Percentiles rank a stretch among this genome's conserved stretches.
phyloP scores from a whole-genome alignment of 2,888 invertebrate genomes.

The Strigamia crassipes region DNA sequence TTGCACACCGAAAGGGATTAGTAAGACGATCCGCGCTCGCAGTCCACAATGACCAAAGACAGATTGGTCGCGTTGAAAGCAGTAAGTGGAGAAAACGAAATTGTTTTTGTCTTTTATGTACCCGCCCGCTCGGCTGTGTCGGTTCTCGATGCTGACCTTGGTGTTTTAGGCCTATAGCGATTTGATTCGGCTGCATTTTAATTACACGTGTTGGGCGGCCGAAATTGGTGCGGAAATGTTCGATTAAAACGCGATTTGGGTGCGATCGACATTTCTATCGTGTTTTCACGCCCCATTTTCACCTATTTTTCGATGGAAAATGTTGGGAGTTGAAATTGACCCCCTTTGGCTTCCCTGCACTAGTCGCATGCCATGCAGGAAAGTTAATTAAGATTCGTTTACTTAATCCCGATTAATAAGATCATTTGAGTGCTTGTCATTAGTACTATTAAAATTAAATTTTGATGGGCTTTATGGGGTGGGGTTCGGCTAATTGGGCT shows the following conservation, averaged over 20 bases:
- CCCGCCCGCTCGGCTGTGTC: neutral
- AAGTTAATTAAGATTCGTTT: constrained; percentile 7
- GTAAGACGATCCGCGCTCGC: neutral
- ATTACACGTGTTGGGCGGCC: neutral
- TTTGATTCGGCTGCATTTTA: neutral
- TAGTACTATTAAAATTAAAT: neutral
- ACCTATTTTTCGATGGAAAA: neutral
- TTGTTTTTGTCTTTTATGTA: neutral
- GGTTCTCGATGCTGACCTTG: neutral
- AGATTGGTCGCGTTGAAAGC: constrained; percentile 95
- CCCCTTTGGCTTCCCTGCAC: constrained; percentile 16
- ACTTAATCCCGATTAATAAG: constrained; percentile 11
- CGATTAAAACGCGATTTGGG: neutral
- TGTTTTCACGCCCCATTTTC: neutral
- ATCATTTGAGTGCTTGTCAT: constrained; percentile 2
- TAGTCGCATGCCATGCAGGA: constrained; percentile 4
- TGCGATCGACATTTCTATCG: neutral
- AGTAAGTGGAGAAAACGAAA: constrained; percentile 66
- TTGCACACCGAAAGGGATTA: neutral
- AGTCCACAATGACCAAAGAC: constrained; percentile 85
- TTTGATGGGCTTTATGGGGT: neutral
- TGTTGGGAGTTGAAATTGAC: neutral
- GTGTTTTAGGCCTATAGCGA: neutral
- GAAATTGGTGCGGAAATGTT: neutral
- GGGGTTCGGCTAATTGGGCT: neutral